Percentiles rank a stretch among this genome's conserved stretches.
These are phyloP conservation scores for Pygoscelis antarcticus DNA, from an alignment of 2,113 vertebrate genomes.

Conservation along the genomic window DNA sequence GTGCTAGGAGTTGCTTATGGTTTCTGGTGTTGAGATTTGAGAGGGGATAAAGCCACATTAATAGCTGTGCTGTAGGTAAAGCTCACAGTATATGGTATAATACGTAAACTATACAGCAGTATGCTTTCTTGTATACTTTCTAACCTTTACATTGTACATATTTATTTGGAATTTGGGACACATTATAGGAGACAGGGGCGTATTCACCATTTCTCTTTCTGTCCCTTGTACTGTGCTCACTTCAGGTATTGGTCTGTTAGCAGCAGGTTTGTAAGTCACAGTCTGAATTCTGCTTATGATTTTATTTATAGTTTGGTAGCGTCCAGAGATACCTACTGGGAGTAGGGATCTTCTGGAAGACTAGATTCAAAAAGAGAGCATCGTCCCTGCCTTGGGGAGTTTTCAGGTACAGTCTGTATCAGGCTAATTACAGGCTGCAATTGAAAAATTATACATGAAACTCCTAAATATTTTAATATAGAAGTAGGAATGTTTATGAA, in stretches of 20 bases:
- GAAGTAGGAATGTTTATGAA: not conserved
- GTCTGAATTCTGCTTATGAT: not conserved
- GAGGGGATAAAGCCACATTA: not conserved
- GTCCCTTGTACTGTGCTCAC: not conserved
- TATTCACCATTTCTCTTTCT: not conserved
- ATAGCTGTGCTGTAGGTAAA: not conserved
- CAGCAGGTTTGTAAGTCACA: not conserved
- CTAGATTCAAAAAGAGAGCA: not conserved
- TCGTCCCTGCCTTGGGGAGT: not conserved
- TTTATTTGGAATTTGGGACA: not conserved
- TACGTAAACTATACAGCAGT: not conserved
- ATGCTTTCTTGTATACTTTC: not conserved
- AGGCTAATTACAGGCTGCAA: not conserved
- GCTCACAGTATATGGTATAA: not conserved
- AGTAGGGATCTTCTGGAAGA: not conserved
- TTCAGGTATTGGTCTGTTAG: not conserved
- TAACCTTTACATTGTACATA: not conserved
- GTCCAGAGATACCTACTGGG: not conserved
- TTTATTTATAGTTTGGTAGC: not conserved
- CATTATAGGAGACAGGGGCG: not conserved
- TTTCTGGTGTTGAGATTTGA: not conserved
- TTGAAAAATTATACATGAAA: not conserved
- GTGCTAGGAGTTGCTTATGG: not conserved
- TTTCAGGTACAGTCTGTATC: not conserved
- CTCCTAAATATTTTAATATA: not conserved